phyloP scores from a whole-genome alignment of 2,888 invertebrate species.

The Lacanobia oleracea region DNA sequence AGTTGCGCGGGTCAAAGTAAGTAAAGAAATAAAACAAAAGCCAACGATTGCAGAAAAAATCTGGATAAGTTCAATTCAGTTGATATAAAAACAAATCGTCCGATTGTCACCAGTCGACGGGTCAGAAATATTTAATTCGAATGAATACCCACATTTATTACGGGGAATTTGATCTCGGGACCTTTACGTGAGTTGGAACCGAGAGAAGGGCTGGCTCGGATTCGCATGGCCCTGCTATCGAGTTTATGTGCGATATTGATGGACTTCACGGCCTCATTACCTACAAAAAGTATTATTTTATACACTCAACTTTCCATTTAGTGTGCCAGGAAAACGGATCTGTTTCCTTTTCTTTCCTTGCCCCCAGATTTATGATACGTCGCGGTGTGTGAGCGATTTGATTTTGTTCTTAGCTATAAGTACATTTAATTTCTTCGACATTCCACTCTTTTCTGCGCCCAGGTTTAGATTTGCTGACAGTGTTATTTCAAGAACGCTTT shows the following conservation, averaged over 20 bases:
- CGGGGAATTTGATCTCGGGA: slow-evolving; percentile 74
- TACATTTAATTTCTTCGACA: slow-evolving; percentile 11
- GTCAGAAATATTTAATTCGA: slow-evolving; percentile 72
- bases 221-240: slow-evolving; percentile 43
- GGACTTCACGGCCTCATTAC: slow-evolving; percentile 41
- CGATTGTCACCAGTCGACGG: slow-evolving; percentile 46
- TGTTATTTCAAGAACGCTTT: slow-evolving; percentile 13
- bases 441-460: not conserved
- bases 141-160: slow-evolving; percentile 77
- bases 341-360: slow-evolving; percentile 20
- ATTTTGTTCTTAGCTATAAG: not conserved
- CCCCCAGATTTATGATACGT: slow-evolving; percentile 28
- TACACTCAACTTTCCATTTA: slow-evolving; percentile 43
- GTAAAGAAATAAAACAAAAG: no score
- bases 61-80: slow-evolving; percentile 2
- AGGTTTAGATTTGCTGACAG: slow-evolving; percentile 14
- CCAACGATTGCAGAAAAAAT: no score
- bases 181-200: slow-evolving; percentile 78
- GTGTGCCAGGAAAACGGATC: slow-evolving; percentile 1
- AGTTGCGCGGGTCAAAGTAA: no score
- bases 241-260: slow-evolving; percentile 58
- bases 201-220: slow-evolving; percentile 50
- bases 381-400: slow-evolving; percentile 11
- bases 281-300: slow-evolving; percentile 43
- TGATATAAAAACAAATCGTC: slow-evolving; percentile 52